Evolutionary conservation across 2,113 vertebrate species (phyloP).

Genomic region (Capreolus pygargus): DNA sequence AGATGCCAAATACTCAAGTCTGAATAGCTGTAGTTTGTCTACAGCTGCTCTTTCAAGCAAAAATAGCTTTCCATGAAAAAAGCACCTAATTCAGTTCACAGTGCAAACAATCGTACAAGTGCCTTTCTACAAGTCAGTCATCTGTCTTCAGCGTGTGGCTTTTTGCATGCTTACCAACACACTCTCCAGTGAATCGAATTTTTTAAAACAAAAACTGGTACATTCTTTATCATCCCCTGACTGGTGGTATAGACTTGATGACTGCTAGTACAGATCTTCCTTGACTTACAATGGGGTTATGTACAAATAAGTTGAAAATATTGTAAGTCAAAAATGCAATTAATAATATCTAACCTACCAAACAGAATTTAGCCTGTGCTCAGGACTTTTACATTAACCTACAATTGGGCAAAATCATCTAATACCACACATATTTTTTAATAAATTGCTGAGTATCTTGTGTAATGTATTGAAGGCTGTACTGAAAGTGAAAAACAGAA

Average conservation of each 20-base stretch:
- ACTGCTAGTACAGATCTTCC: neutral
- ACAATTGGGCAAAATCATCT: neutral
- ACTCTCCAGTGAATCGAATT: neutral
- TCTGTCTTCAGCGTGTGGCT: neutral
- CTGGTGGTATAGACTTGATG: neutral
- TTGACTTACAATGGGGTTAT: neutral
- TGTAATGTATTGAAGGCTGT: neutral
- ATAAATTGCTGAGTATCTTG: neutral
- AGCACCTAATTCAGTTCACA: neutral
- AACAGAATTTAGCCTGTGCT: neutral
- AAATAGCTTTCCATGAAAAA: constrained; percentile 6
- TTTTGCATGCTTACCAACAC: neutral
- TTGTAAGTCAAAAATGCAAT: neutral
- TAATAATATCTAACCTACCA: neutral
- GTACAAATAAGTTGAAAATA: neutral
- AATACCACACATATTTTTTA: neutral
- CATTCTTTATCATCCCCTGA: neutral
- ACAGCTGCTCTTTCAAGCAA: constrained; percentile 9
- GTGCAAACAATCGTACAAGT: neutral
- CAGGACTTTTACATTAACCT: neutral
- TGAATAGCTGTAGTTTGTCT: constrained; percentile 22
- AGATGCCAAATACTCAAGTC: neutral
- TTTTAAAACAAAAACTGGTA: neutral
- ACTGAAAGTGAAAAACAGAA: neutral
- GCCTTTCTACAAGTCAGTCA: neutral